Percentiles rank a stretch among this genome's conserved stretches.
These are phyloP conservation scores for Forbesichthys papilliferus DNA, from an alignment of 2,113 vertebrate species.

Conservation along the genomic window DNA sequence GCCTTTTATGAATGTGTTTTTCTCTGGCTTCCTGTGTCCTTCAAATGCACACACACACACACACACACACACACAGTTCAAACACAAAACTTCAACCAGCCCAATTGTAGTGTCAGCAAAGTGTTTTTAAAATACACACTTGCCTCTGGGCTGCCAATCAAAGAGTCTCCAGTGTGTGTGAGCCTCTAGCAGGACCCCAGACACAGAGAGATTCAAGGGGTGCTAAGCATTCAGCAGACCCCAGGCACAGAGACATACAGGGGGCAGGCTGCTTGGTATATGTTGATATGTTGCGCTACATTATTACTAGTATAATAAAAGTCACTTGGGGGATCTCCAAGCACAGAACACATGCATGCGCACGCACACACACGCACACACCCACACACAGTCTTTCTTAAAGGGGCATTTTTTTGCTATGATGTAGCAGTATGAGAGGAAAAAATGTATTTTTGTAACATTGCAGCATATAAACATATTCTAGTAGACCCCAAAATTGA, in stretches of 20 bases:
- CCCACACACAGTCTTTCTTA: constrained; percentile 12
- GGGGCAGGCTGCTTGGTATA: too few species aligned
- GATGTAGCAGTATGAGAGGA: too few species aligned
- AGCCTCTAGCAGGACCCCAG: background rate
- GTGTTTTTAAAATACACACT: background rate
- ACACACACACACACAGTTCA: constrained; percentile 10
- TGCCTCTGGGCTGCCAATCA: background rate
- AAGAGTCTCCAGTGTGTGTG: too few species aligned
- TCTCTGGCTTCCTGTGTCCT: constrained; percentile 48
- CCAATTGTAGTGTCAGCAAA: background rate
- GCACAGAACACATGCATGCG: constrained; percentile 3
- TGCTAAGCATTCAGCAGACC: background rate
- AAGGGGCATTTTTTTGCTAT: too few species aligned
- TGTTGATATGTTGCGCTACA: constrained; percentile 18
- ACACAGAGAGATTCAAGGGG: background rate
- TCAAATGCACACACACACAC: background rate
- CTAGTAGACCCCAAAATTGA: too few species aligned
- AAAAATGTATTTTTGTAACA: too few species aligned
- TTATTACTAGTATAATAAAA: constrained; percentile 14
- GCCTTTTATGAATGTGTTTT: constrained; percentile 63
- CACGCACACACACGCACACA: constrained; percentile 1
- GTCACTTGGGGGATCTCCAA: constrained; percentile 9
- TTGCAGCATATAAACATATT: too few species aligned
- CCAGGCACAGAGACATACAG: background rate
- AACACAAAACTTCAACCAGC: constrained; percentile 3